Evolutionary conservation across 2,797 vertebrate species (phyloP).

Genomic region (Poeciliopsis turneri): DNA sequence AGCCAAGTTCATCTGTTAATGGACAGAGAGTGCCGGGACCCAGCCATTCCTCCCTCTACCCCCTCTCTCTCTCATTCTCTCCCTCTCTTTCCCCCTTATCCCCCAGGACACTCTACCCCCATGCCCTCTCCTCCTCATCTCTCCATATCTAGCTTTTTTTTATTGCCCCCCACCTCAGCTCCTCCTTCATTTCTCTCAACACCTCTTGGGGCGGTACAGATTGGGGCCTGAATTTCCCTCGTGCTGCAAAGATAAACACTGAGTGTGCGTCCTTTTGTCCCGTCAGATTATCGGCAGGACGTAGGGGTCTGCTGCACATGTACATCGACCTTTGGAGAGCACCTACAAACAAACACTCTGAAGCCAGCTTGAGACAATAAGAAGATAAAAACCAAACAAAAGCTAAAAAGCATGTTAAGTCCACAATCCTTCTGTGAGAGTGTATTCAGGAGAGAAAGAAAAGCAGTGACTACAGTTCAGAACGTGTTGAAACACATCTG

Average conservation of each 20-base stretch:
- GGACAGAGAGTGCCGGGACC: slow-evolving; percentile 86
- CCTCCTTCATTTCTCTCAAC: slow-evolving; percentile 42
- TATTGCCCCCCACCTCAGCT: slow-evolving; percentile 8
- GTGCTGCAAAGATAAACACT: slow-evolving; percentile 93
- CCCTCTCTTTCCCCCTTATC: slow-evolving; percentile 46
- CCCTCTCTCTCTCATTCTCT: slow-evolving; percentile 33
- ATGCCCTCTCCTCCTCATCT: slow-evolving; percentile 47
- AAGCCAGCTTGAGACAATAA: slow-evolving; percentile 30
- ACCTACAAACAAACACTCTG: slow-evolving; percentile 14
- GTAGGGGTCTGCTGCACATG: slow-evolving; percentile 11
- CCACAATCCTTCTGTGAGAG: slow-evolving; percentile 17
- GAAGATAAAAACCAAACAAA: slow-evolving; percentile 43
- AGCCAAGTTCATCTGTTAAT: slow-evolving; percentile 99
- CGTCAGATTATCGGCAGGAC: slow-evolving; percentile 26
- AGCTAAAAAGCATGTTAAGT: slow-evolving; percentile 25
- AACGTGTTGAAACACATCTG: slow-evolving; percentile 86
- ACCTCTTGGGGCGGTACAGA: slow-evolving; percentile 77
- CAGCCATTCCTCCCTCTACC: slow-evolving; percentile 56
- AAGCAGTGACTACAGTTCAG: slow-evolving; percentile 69
- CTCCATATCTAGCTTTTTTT: slow-evolving; percentile 20
- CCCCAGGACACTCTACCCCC: slow-evolving; percentile 48
- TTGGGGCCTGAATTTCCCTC: slow-evolving; percentile 90
- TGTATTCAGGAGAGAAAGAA: slow-evolving; percentile 9
- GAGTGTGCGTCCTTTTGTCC: slow-evolving; percentile 39
- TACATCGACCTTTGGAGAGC: slow-evolving; percentile 31